Evolutionary conservation across 2,113 vertebrate species (phyloP).

Genomic region (Struthidea cinerea): DNA sequence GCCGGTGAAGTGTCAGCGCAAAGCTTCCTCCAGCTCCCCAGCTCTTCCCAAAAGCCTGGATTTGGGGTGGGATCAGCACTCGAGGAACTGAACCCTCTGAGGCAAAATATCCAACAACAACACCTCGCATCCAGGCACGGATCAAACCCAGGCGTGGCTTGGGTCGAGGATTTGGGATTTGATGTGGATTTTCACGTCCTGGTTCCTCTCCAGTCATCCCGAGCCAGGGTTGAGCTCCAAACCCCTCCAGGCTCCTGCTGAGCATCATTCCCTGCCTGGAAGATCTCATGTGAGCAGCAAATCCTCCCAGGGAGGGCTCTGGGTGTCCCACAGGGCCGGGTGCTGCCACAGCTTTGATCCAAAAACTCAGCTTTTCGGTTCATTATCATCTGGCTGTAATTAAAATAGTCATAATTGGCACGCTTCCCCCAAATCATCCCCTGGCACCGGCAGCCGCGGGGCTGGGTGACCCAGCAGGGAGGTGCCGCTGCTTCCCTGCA

Average conservation of each 20-base stretch:
- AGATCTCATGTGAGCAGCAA: neutral
- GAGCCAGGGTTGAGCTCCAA: neutral
- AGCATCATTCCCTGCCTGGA: neutral
- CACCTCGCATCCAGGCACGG: accelerated
- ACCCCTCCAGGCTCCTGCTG: accelerated
- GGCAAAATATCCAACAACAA: accelerated
- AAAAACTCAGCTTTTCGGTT: neutral
- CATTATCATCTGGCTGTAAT: constrained; percentile 23
- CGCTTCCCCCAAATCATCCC: neutral
- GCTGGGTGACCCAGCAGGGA: neutral
- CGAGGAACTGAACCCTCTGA: neutral
- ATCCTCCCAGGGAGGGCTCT: accelerated
- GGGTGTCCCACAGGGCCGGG: neutral
- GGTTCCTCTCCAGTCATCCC: neutral
- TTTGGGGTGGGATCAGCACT: neutral
- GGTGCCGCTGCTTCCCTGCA: neutral
- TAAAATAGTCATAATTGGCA: constrained; percentile 51
- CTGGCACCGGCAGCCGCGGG: neutral
- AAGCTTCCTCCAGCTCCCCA: neutral
- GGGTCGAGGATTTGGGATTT: neutral
- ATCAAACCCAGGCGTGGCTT: neutral
- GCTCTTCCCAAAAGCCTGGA: neutral
- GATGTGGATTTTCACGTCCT: accelerated
- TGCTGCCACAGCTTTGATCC: neutral
- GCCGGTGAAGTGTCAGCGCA: neutral